Base-by-base conservation (phyloP, 1,140 invertebrate species). In the Zelostemma sp. region DNA sequence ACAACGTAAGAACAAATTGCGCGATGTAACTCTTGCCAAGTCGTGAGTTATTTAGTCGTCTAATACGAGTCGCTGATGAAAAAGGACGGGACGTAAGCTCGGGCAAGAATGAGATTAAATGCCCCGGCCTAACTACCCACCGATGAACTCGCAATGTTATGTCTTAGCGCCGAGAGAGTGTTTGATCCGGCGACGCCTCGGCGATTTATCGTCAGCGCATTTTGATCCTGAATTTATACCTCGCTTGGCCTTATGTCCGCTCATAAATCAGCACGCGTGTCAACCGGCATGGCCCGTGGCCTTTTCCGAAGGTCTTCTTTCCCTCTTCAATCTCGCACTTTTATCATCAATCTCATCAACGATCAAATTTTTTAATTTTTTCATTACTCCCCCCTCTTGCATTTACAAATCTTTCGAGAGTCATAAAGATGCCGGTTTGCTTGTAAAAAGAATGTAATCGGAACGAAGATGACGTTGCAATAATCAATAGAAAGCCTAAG, bases 141-240 rank as follows among this genome's bases (percentile, higher is more conserved):
- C 53, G 53, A 57, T 51, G 40, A 57, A 50, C 45, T 51, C 45
- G 55, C 59, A 40, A 60, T 64, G 67, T 60, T 65, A 38, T 54
- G 68, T 70, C 67, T 65, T 57, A 53, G 53, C 21, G 68, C 38
- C 54, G 58, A 54, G 54, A 62, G 45, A 62, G 21, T 25, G 21
- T 25, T 69, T 68, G 67, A 69, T 66, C 40, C 51, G 59, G 45
- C 60, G 65, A 62, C 57, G 53, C 47, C 49, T 64, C 35, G 12
- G 35, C 65, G 60, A 66, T 63, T 74, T 68, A 72, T 74, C 72
- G 48, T 31, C 46, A 61, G 28, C 41, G 50, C 50, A 57, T 65
- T 67, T 72, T 68, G 48, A 68, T 74, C 63, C 66, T 63, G 49
- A 72, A 76, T 76, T 74, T 76, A 72, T 69, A 63, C 57, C 62